These are phyloP conservation scores for Turnix velox DNA, from an alignment of 2,113 vertebrate genomes.

Conservation along the genomic window DNA sequence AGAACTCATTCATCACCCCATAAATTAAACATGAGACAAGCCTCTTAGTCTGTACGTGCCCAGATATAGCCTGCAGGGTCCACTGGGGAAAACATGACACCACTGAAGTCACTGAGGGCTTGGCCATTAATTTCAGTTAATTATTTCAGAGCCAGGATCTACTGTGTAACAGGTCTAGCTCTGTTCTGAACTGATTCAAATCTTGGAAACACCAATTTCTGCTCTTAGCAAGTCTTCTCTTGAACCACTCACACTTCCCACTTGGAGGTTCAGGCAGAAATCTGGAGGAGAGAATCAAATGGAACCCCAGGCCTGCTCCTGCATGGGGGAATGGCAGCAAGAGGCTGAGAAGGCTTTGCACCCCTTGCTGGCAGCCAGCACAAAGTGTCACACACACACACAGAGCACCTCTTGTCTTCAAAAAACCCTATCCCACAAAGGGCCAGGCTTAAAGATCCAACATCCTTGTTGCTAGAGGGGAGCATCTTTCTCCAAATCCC, in stretches of 20 bases:
- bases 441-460: background rate
- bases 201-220: background rate
- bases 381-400: fast-evolving
- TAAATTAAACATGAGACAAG: slow-evolving; percentile 58
- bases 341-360: background rate
- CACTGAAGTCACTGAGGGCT: background rate
- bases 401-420: background rate
- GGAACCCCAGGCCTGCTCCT: background rate
- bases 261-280: background rate
- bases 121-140: background rate
- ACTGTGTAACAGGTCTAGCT: background rate
- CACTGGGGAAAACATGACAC: background rate
- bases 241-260: background rate
- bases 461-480: background rate
- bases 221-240: background rate
- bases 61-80: background rate
- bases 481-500: background rate
- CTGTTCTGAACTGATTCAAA: background rate
- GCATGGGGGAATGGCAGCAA: background rate
- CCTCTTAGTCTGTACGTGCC: background rate
- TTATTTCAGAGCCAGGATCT: background rate
- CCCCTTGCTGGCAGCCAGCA: background rate
- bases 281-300: background rate
- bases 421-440: fast-evolving
- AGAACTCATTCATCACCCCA: slow-evolving; percentile 46